Base-by-base conservation (phyloP, 2,113 vertebrate genomes). In the Hippocampus zosterae region DNA sequence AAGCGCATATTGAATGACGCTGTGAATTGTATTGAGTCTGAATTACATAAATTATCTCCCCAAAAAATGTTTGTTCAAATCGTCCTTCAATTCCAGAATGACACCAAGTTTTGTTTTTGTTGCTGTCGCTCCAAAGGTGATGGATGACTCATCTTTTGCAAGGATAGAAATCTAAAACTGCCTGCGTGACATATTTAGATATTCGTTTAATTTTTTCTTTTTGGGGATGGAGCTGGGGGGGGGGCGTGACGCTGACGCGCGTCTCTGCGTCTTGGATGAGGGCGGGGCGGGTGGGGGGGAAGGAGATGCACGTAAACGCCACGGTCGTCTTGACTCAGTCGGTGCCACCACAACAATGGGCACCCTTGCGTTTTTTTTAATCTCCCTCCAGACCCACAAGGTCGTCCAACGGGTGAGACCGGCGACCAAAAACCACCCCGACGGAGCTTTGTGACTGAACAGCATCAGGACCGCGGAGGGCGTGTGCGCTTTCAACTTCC, bases 261-360 rank as follows among this genome's bases (percentile, higher is more conserved):
- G 72, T 68, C 11, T 18, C 83, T 70, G 85, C 78, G 86, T 84
- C 79, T 84, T 86, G 81, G 79, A 80, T 73, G 62, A 81, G 69
- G 80, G 81, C 76, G 81, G 78, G 4, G 70, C 63, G 76, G 76
- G 67, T 72, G 68, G 75, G 70, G 81, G 78, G 4, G 70, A 63
- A 78, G 76, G 67, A 71, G 52, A 44, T n/a, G 62, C 62, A 77
- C 85, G 74, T 80, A 79, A 40, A 52, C 65, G 65, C 53, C 65
- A 53, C 19, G 65, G 37, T 67, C 71, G 29, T 68, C 68, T 13
- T 44, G 42, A 44, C 42, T 29, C 79, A 71, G 78, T 79, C 60
- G 2, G 10, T 13, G 40, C 21, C 61, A 42, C 21, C 21, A 42
- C 19, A 42, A 42, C 70, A 55, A 76, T 16, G 64, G 65, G 75